Evolutionary conservation across 1,140 invertebrate species (phyloP), one percentile per base, ranked within the genome.

Genomic region (Chironomus tepperi): DNA sequence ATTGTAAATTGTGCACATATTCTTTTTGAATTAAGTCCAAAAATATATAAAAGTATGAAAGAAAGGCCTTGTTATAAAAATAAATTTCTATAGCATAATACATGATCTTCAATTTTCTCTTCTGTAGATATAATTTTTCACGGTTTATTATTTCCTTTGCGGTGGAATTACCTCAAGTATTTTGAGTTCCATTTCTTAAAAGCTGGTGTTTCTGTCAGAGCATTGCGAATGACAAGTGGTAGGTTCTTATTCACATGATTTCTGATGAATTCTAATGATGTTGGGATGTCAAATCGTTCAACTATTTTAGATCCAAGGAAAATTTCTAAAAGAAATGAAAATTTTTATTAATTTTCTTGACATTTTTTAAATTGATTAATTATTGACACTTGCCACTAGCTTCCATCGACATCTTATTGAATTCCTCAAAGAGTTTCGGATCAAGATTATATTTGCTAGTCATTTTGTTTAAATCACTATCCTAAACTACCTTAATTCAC

Each of bases 171-270:
- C 85, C 84, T 82, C 75, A 91, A 87, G 80, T 89, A 90, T 1
- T 85, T 75, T 7, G 85, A 79, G 77, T 83, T 87, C 90, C 90
- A 91, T 83, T 89, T 89, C 2, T 79, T 75, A 2, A 85, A 77
- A 3, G 89, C 89, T 2, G 85, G 84, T 87, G 89, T 90, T 57
- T 84, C 76, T 2, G 81, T 77, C 43, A 87, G 81, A 2, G 84
- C 88, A 65, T 84, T 84, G 80, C 86, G 86, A 47, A 91, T 87
- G 43, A 91, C 76, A 42, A 91, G 83, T 7, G 90, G 90, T 12
- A 88, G 78, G 81, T 90, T 90, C 79, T 88, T 88, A 0, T 88
- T 85, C 10, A 90, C 88, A 83, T 86, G 90, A 43, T 91, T 85
- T 76, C 88, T 84, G 73, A 88, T 84, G 79, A 91, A 91, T 67